Evolutionary conservation across 2,797 vertebrate genomes (phyloP), one percentile per base, ranked within the genome.

Genomic region (Ataeniobius toweri): DNA sequence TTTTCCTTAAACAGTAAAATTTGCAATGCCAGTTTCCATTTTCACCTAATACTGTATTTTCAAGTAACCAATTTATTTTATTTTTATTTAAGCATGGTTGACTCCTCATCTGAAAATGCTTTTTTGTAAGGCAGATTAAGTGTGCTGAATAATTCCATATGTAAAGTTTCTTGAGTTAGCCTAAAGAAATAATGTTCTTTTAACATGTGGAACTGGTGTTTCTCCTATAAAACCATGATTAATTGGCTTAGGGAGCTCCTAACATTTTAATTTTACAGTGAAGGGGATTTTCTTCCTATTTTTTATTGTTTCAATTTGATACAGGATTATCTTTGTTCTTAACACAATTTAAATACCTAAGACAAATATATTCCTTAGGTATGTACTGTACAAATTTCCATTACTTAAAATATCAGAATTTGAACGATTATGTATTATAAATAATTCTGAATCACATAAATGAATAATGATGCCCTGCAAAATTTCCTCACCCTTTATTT

Each of bases 131-230:
- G 13, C 26, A 50, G 59, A 71, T 73, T 36, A 39, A 13, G 51
- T 56, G 20, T 70, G 6, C 55, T 36, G 28, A 71, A 26, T 63
- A 73, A 28, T 55, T 36, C 67, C 71, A 77, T 71, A 70, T 77
- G 80, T 36, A 59, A 9, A 12, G 12, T 58, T 73, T 20, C 5
- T 61, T 22, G 28, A 39, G 12, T 61, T 71, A 50, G 24, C 18
- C 61, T 24, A 14, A 50, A 76, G 28, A 73, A 12, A 36, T 48
- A 31, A 26, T 13, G 44, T 56, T 50, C 70, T 73, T 81, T 59
- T 28, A 73, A 12, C n/a, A 58, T 44, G 59, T 73, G 69, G 14
- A 26, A 61, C 24, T 51, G 31, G 26, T 65, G n/a, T 28, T 41
- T 69, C 22, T 73, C n/a, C 51, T 41, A 24, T 41, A 39, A 56